A percentile compares a stretch with the other conserved stretches of the same genome.
Evolutionary conservation across 2,797 vertebrate species (phyloP).

Genomic region (Acridotheres tristis): DNA sequence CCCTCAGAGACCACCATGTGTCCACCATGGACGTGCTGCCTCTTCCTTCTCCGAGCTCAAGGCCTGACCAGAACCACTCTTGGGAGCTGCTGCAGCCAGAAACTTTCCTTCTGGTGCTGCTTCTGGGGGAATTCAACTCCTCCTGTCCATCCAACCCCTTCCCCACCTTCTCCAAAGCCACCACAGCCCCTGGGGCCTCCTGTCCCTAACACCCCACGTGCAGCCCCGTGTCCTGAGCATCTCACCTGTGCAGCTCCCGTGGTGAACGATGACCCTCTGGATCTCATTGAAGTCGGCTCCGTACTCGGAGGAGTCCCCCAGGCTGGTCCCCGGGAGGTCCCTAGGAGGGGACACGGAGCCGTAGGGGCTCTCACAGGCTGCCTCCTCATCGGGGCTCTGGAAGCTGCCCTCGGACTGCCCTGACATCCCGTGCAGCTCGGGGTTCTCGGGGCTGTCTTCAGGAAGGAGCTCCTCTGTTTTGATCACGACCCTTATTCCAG

Average conservation of each 20-base stretch:
- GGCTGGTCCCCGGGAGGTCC: conserved; percentile 48
- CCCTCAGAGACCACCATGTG: not conserved
- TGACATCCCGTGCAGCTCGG: conserved; percentile 65
- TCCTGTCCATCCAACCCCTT: not conserved
- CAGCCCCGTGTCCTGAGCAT: fast-evolving
- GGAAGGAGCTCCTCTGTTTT: conserved; percentile 79
- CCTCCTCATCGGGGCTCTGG: conserved; percentile 73
- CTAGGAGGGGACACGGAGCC: conserved; percentile 65
- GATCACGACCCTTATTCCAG: conserved; percentile 76
- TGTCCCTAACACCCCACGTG: fast-evolving
- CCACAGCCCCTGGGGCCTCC: not conserved
- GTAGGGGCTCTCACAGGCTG: conserved; percentile 69
- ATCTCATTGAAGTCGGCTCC: conserved; percentile 71
- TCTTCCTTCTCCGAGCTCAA: not conserved
- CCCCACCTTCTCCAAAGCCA: not conserved
- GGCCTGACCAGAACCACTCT: not conserved
- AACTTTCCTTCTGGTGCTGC: not conserved
- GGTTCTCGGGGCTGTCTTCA: conserved; percentile 73
- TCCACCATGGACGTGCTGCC: fast-evolving
- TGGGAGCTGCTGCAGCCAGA: not conserved
- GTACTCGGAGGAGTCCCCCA: conserved; percentile 67
- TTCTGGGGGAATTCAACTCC: not conserved
- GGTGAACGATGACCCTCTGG: conserved; percentile 78
- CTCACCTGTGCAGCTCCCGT: conserved; percentile 75
- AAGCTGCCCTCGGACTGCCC: conserved; percentile 71